phyloP scores from a whole-genome alignment of 2,797 vertebrate genomes.

The Neosalanx taihuensis region DNA sequence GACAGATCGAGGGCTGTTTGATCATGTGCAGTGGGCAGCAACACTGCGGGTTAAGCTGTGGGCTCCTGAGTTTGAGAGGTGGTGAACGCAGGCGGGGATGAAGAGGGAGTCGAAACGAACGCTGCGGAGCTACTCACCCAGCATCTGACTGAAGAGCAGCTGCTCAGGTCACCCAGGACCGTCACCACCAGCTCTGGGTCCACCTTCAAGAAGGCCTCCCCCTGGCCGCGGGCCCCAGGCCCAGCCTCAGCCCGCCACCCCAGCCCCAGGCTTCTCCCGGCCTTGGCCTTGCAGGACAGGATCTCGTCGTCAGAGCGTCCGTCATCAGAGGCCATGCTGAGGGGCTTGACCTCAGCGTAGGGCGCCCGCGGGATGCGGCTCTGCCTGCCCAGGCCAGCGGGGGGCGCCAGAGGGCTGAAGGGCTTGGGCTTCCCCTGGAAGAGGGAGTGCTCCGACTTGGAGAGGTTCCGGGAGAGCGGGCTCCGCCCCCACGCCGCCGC shows the following conservation, averaged over 20 bases:
- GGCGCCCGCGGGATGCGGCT: conserved; percentile 95
- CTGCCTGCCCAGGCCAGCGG: conserved; percentile 78
- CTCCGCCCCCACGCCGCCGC: conserved; percentile 44
- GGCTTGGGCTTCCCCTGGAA: conserved; percentile 86
- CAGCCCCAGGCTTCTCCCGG: conserved; percentile 66
- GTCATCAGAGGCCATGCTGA: conserved; percentile 89
- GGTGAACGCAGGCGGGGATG: conserved; percentile 15
- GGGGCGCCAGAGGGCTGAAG: conserved; percentile 80
- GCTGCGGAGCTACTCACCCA: conserved; percentile 82
- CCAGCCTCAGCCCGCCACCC: conserved; percentile 65
- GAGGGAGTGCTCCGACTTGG: conserved; percentile 94
- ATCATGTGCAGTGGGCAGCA: conserved; percentile 16
- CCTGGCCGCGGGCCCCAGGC: conserved; percentile 75
- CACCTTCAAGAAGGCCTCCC: conserved; percentile 91
- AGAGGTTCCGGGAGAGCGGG: conserved; percentile 87
- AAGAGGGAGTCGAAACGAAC: conserved; percentile 1
- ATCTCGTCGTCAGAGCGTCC: conserved; percentile 91
- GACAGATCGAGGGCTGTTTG: conserved; percentile 24
- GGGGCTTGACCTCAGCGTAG: conserved; percentile 94
- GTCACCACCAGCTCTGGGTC: conserved; percentile 98
- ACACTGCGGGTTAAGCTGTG: conserved; percentile 30
- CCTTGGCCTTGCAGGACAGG: conserved; percentile 86
- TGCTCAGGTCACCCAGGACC: conserved; percentile 96
- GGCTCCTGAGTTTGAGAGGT: background rate
- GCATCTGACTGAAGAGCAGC: conserved; percentile 98